These are phyloP conservation scores for Tetheella fluctuosa DNA, from an alignment of 2,888 invertebrate genomes.

Conservation along the genomic window DNA sequence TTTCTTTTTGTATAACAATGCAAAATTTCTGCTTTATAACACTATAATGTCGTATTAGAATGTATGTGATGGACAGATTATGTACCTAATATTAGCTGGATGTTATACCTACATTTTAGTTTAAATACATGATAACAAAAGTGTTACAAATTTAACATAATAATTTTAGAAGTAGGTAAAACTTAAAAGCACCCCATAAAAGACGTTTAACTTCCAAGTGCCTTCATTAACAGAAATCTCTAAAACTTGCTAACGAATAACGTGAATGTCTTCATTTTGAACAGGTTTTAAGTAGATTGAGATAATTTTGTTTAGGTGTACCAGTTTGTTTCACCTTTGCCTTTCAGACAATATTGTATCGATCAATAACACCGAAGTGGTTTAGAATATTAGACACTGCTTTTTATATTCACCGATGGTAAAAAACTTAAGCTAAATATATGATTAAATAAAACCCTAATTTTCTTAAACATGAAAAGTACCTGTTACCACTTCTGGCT, in stretches of 20 bases:
- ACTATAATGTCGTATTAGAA: too few relatives aligned
- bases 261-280: constrained; percentile 38
- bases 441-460: background rate
- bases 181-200: background rate
- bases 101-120: background rate
- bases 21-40: too few relatives aligned
- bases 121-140: background rate
- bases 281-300: constrained; percentile 46
- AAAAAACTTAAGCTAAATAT: too few relatives aligned
- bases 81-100: background rate
- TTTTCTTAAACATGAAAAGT: too few relatives aligned
- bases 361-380: constrained; percentile 29
- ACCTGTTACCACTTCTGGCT: too few relatives aligned
- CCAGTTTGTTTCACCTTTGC: constrained; percentile 29
- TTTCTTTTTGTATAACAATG: too few relatives aligned
- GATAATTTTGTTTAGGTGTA: constrained; percentile 38
- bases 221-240: constrained; percentile 23
- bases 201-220: constrained; percentile 17
- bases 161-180: constrained; percentile 8
- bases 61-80: too few relatives aligned
- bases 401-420: background rate
- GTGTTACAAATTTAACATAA: background rate
- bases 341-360: constrained; percentile 31
- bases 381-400: constrained; percentile 17
- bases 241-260: constrained; percentile 19